These are phyloP conservation scores for Tinea trinotella DNA, from an alignment of 2,888 invertebrate genomes.

Conservation along the genomic window DNA sequence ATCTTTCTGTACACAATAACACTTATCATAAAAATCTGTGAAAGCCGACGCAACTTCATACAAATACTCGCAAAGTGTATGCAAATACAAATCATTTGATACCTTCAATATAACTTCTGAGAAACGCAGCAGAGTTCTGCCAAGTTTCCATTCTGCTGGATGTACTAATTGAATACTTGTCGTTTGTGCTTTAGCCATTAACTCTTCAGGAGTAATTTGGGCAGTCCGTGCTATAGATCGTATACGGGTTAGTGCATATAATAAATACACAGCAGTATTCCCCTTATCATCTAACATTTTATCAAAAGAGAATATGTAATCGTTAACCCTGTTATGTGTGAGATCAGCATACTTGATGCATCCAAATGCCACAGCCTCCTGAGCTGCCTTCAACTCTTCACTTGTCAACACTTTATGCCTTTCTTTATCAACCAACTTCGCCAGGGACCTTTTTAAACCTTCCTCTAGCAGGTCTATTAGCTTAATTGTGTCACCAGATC, in stretches of 20 bases:
- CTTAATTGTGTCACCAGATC: slow-evolving; percentile 96
- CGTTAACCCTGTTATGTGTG: slow-evolving; percentile 91
- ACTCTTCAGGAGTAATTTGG: slow-evolving; percentile 74
- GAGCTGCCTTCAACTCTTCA: slow-evolving; percentile 86
- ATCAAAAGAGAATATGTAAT: slow-evolving; percentile 98
- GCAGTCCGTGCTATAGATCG: slow-evolving; percentile 89
- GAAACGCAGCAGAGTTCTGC: slow-evolving; percentile 87
- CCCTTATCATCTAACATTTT: slow-evolving; percentile 99
- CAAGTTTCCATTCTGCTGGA: slow-evolving; percentile 95
- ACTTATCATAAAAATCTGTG: slow-evolving; percentile 97
- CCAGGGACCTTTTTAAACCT: slow-evolving; percentile 85
- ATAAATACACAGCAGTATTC: slow-evolving; percentile 97
- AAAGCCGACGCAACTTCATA: slow-evolving; percentile 95
- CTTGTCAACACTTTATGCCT: slow-evolving; percentile 85
- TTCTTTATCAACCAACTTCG: slow-evolving; percentile 89
- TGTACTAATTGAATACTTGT: slow-evolving; percentile 81
- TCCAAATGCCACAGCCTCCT: slow-evolving; percentile 95
- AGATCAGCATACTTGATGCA: slow-evolving; percentile 99
- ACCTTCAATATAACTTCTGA: slow-evolving; percentile 90
- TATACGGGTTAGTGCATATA: slow-evolving; percentile 96
- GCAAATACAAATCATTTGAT: slow-evolving; percentile 84
- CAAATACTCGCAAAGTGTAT: slow-evolving; percentile 93
- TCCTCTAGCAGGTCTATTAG: slow-evolving; percentile 92
- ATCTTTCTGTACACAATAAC: slow-evolving; percentile 97
- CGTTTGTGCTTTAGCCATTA: slow-evolving; percentile 74